Percentiles rank a stretch among this genome's conserved stretches.
Conservation (phyloP, 1,140 invertebrate genomes). For the Propsilocerus akamusi region DNA sequence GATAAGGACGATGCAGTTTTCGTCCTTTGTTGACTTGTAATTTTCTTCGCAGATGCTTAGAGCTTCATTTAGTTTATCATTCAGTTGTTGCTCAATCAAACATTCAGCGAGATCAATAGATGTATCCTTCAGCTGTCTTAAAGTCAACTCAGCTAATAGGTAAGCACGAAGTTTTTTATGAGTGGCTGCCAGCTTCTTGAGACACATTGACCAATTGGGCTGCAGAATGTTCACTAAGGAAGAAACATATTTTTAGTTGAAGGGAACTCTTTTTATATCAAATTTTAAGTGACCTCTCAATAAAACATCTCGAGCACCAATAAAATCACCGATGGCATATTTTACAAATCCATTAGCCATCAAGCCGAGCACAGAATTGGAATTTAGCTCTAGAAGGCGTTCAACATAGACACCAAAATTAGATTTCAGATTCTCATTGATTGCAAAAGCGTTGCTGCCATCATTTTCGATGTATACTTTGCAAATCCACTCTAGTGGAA, state of each 20-base stretch:
- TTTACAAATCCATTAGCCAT: constrained; percentile 37
- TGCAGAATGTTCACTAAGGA: too few species aligned
- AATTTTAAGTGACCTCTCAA: constrained; percentile 17
- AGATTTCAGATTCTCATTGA: background rate
- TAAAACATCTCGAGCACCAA: constrained; percentile 32
- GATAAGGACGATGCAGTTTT: constrained; percentile 13
- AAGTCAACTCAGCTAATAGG: constrained; percentile 15
- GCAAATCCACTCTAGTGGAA: constrained; percentile 40
- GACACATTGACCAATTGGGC: constrained; percentile 12
- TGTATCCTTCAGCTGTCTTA: constrained; percentile 11
- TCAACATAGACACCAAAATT: constrained; percentile 22
- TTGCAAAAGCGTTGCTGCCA: constrained; percentile 18
- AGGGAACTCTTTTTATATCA: too few species aligned
- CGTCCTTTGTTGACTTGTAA: constrained; percentile 14
- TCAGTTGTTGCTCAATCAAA: background rate
- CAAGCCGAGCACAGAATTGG: constrained; percentile 33
- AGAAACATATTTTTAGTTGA: too few species aligned
- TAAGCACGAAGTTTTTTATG: constrained; percentile 19
- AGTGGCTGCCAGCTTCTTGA: constrained; percentile 15
- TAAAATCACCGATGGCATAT: constrained; percentile 28
- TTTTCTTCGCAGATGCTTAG: constrained; percentile 17
- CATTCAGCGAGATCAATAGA: constrained; percentile 15
- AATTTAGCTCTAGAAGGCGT: constrained; percentile 26
- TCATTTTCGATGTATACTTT: constrained; percentile 33
- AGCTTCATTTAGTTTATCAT: constrained; percentile 13